A percentile compares a stretch with the other conserved stretches of the same genome.
phyloP scores from a whole-genome alignment of 2,113 vertebrate species.

The Elanus axillaris region DNA sequence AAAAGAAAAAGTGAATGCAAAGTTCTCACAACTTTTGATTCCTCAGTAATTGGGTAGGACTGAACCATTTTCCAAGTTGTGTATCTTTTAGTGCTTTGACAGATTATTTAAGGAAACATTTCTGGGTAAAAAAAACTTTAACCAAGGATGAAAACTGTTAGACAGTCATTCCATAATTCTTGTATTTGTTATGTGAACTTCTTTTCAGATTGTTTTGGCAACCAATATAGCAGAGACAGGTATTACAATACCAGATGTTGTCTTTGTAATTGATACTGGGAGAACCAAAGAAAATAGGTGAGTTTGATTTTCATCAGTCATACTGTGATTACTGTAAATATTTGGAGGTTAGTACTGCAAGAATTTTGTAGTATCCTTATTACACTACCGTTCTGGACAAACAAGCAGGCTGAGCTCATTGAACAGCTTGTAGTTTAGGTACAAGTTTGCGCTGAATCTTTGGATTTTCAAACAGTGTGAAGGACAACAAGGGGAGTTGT shows the following conservation, averaged over 20 bases:
- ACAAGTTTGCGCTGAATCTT: background rate
- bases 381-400: background rate
- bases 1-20: background rate
- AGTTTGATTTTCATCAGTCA: background rate
- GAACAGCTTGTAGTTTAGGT: background rate
- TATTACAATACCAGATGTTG: constrained; percentile 96
- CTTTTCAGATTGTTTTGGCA: constrained; percentile 91
- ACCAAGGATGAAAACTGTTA: background rate
- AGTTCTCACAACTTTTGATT: background rate
- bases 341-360: background rate
- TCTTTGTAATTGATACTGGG: constrained; percentile 94
- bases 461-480: background rate
- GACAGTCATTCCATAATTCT: background rate
- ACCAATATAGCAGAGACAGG: constrained; percentile 98
- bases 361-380: background rate
- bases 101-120: background rate
- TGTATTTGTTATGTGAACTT: background rate
- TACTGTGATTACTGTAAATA: background rate
- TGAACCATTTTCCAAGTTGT: background rate
- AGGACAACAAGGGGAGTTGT: background rate
- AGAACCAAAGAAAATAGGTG: constrained; percentile 98
- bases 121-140: background rate
- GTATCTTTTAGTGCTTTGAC: background rate
- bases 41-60: background rate
- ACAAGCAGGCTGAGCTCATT: background rate